Evolutionary conservation across 2,888 invertebrate genomes (phyloP), one percentile per base, ranked within the genome.

Genomic region (Ennomos quercinarius): DNA sequence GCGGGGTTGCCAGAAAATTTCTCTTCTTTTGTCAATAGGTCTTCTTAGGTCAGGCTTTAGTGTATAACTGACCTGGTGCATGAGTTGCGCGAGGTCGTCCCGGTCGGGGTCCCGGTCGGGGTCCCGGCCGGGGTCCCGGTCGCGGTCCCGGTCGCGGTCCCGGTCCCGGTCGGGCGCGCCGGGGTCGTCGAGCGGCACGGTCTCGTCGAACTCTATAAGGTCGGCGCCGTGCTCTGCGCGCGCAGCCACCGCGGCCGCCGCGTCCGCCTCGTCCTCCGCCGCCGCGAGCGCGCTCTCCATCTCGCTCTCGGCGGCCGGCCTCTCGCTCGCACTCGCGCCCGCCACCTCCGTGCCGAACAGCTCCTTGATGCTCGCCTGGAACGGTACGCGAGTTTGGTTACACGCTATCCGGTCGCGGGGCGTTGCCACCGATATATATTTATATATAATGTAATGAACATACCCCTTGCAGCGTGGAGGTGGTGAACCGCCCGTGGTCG

Each of bases 401-500:
- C n/a, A n/a, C n/a, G n/a, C n/a, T n/a, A n/a, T n/a, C n/a, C n/a
- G n/a, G n/a, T n/a, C n/a, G n/a, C n/a, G n/a, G n/a, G n/a, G n/a
- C n/a, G n/a, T n/a, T n/a, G n/a, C n/a, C n/a, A n/a, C n/a, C n/a
- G n/a, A n/a, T n/a, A n/a, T n/a, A n/a, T n/a, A n/a, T n/a, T n/a
- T n/a, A n/a, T n/a, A n/a, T n/a, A n/a, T n/a, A n/a, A n/a, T n/a
- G n/a, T n/a, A n/a, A n/a, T n/a, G n/a, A n/a, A n/a, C n/a, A n/a
- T 27, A 86, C 87, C 71, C 78, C 95, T 82, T 98, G 97, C 91
- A 99, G 98, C 89, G 97, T 98, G 0, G 98, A 97, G 10, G 99
- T 98, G 35, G 99, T 99, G 86, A 99, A 99, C 91, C 98, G 99
- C 9, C 99, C 99, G 70, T 98, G 98, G 91, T 99, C 99, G 80